Evolutionary conservation across 1,140 invertebrate genomes (phyloP).

Genomic region (Brachionus koreanus): DNA sequence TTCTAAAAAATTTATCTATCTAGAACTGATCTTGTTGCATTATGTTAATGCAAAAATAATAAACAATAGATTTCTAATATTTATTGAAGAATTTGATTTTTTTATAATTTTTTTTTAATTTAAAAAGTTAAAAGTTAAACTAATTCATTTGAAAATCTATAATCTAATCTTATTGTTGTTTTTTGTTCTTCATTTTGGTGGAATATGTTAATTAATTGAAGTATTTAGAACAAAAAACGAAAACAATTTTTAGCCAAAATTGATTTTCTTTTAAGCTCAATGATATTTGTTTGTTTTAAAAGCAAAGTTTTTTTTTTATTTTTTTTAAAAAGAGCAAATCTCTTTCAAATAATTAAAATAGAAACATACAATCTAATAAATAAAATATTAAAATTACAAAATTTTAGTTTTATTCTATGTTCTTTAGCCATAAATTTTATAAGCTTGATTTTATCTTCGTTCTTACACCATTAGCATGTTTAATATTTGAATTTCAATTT

Average conservation of each 20-base stretch:
- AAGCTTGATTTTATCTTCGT: background rate
- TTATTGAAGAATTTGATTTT: constrained; percentile 30
- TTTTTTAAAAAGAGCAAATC: background rate
- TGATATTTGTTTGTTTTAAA: constrained; percentile 32
- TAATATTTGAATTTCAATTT: background rate
- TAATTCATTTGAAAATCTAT: constrained; percentile 8
- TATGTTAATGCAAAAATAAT: constrained; percentile 35
- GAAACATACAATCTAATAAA: constrained; percentile 33
- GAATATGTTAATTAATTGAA: constrained; percentile 44
- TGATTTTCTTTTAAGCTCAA: background rate
- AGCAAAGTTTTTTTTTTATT: background rate
- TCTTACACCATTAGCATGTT: constrained; percentile 7
- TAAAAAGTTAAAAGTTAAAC: constrained; percentile 25
- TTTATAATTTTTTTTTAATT: constrained; percentile 2
- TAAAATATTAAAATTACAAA: constrained; percentile 1
- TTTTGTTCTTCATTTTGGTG: background rate
- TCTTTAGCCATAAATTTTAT: background rate
- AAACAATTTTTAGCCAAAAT: constrained; percentile 28
- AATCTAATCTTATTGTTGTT: background rate
- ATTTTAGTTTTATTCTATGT: background rate
- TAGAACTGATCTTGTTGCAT: background rate
- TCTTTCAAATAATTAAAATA: constrained; percentile 37
- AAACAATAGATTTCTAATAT: background rate
- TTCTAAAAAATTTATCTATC: background rate
- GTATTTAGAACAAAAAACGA: background rate